These are phyloP conservation scores for Troilus luridus DNA, from an alignment of 2,888 invertebrate species.

Conservation along the genomic window DNA sequence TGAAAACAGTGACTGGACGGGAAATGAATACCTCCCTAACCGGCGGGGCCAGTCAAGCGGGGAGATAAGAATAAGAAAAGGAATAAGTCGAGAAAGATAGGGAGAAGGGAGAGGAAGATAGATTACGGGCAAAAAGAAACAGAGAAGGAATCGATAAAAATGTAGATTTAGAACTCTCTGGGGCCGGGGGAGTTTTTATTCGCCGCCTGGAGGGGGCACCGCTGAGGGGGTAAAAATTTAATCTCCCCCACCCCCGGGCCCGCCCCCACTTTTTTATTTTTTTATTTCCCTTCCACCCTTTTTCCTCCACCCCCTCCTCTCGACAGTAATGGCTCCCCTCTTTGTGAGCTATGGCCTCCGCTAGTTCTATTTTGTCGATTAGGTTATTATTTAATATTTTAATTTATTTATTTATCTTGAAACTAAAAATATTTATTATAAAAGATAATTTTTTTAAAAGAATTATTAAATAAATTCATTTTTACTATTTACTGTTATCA, in stretches of 20 bases:
- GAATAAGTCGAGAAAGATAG: slow-evolving; percentile 37
- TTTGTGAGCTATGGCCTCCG: slow-evolving; percentile 61
- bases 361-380: not conserved
- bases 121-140: slow-evolving; percentile 53
- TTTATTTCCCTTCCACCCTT: slow-evolving; percentile 22
- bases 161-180: slow-evolving; percentile 64
- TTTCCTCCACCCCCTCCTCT: slow-evolving; percentile 46
- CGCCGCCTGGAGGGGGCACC: slow-evolving; percentile 50
- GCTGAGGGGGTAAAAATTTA: slow-evolving; percentile 63
- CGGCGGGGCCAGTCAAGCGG: slow-evolving; percentile 1
- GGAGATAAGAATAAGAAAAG: slow-evolving; percentile 36
- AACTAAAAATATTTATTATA: too few species aligned
- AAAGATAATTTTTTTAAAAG: too few species aligned
- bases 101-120: slow-evolving; percentile 48
- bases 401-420: not conserved
- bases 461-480: too few species aligned
- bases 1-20: slow-evolving; percentile 40
- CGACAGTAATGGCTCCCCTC: slow-evolving; percentile 60
- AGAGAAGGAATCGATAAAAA: slow-evolving; percentile 65
- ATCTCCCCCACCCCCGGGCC: slow-evolving; percentile 60
- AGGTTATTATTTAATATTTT: slow-evolving; percentile 5
- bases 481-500: too few species aligned
- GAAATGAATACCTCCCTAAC: slow-evolving; percentile 34
- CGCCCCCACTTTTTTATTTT: slow-evolving; percentile 51
- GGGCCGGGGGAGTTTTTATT: slow-evolving; percentile 64